A percentile compares a stretch with the other conserved stretches of the same genome.
Evolutionary conservation across 2,797 vertebrate species (phyloP).

Genomic region (Epinephelus awoara): DNA sequence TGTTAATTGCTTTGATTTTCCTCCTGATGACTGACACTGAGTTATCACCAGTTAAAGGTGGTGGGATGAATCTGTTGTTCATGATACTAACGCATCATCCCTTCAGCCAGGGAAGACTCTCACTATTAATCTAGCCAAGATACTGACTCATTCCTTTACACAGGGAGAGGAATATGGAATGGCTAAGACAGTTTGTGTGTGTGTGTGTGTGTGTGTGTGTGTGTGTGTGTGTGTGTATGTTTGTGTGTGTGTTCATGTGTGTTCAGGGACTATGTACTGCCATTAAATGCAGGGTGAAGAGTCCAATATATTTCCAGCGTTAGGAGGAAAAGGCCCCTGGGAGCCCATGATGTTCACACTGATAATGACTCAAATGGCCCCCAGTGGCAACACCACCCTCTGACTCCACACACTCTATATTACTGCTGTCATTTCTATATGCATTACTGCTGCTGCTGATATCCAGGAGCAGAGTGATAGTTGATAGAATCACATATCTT

Average conservation of each 20-base stretch:
- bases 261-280: not conserved
- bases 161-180: too few relatives aligned
- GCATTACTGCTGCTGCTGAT: not conserved
- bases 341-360: constrained; percentile 18
- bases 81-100: not conserved
- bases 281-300: not conserved
- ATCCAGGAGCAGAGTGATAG: too few relatives aligned
- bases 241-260: not conserved
- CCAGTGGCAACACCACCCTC: not conserved
- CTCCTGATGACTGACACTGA: not conserved
- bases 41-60: not conserved
- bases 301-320: not conserved
- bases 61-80: not conserved
- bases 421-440: not conserved
- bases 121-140: too few relatives aligned
- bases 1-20: not conserved
- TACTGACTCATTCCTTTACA: too few relatives aligned
- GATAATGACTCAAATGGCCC: constrained; percentile 16
- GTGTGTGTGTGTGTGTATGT: constrained; percentile 2
- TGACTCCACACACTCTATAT: not conserved
- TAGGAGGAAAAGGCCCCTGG: constrained; percentile 28
- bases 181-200: not conserved
- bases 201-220: not conserved
- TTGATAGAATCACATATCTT: not conserved
- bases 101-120: not conserved